Percentiles rank a stretch among this genome's conserved stretches.
Conservation (phyloP, 2,888 invertebrate genomes). For the Aporophyla nigra region DNA sequence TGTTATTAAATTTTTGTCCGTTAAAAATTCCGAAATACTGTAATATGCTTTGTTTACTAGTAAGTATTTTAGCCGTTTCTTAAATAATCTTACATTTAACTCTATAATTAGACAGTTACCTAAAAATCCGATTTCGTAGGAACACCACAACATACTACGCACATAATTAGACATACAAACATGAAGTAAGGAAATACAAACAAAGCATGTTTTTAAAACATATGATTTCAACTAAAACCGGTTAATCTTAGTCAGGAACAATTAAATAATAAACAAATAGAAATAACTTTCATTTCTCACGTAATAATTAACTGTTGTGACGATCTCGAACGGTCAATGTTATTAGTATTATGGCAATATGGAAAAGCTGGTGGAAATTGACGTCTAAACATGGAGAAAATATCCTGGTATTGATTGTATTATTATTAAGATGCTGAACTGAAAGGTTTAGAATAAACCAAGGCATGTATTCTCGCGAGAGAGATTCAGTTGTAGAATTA, state of each 20-base stretch:
- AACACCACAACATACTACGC: conserved; percentile 48
- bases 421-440: neutral
- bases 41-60: too few species aligned
- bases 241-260: conserved; percentile 67
- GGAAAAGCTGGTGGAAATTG: conserved; percentile 6
- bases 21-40: too few species aligned
- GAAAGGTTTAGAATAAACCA: neutral
- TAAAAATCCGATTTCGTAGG: conserved; percentile 9
- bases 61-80: too few species aligned
- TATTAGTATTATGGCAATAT: conserved; percentile 35
- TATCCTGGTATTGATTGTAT: conserved; percentile 19
- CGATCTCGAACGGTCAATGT: conserved; percentile 40
- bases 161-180: conserved; percentile 74
- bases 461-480: neutral
- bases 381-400: conserved; percentile 33
- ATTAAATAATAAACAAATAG: conserved; percentile 52
- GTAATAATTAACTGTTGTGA: conserved; percentile 53
- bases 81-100: too few species aligned
- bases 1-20: too few species aligned
- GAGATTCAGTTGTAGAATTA: too few species aligned
- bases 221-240: conserved; percentile 69
- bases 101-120: neutral
- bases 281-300: conserved; percentile 56
- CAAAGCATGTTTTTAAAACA: conserved; percentile 67
- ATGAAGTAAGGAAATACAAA: conserved; percentile 73